Evolutionary conservation across 1,140 invertebrate species (phyloP), one percentile per base, ranked within the genome.

Genomic region (Drosophila azteca): DNA sequence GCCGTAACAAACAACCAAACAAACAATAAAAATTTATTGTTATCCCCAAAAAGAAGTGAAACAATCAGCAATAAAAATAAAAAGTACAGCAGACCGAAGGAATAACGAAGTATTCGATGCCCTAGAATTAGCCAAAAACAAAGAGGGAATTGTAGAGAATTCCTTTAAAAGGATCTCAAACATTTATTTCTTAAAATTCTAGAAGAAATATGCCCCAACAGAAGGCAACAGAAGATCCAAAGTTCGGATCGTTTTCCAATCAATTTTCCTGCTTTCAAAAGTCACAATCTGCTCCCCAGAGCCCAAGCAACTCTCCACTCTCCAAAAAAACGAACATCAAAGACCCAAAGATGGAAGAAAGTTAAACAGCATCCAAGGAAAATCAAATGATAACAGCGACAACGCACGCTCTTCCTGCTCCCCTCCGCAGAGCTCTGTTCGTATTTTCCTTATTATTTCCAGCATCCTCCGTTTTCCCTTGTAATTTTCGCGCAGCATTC

Each of bases 11-110:
- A 39, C 35, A 39, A 39, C 78, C 77, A 78, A 87, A 39, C 35
- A 39, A 39, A 80, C 77, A 78, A 87, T 87, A 87, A 87, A 87
- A 79, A 87, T 87, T 87, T 85, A 87, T 87, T 85, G 82, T 81
- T 87, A 81, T 87, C 82, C 78, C 80, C 50, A 39, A 62, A 76
- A 75, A 79, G 60, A 81, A 87, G 74, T 75, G 75, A 87, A 87
- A 87, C 82, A 87, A 87, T 87, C 82, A 81, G 82, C 82, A 79
- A 87, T 87, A 87, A 87, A 87, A 81, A 59, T 57, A 45, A 69
- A 81, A 65, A 60, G 7, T 51, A 22, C 44, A 24, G 69, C 44
- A 24, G 69, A 65, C 22, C 61, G 58, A 35, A 41, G n/a, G 22
- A 22, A 55, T 13, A 24, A 9, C 17, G 6, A 46, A 49, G 58